Percentiles rank a stretch among this genome's conserved stretches.
phyloP scores from a whole-genome alignment of 2,888 invertebrate species.

The Lydus trimaculatus region DNA sequence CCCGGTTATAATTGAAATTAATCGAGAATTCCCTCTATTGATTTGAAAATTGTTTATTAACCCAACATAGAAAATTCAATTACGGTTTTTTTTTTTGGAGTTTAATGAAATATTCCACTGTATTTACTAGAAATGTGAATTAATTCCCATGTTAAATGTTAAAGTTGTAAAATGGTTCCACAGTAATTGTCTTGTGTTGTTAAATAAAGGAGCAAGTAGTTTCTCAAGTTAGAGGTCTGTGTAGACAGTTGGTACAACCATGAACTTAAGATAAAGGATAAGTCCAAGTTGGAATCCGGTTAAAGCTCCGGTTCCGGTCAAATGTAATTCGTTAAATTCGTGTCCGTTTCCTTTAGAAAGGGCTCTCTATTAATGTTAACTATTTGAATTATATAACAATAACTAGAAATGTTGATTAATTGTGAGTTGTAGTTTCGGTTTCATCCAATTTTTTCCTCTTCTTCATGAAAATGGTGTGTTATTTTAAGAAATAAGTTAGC shows the following conservation, averaged over 20 bases:
- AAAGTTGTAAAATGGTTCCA: slow-evolving; percentile 23
- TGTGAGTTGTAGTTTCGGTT: slow-evolving; percentile 2
- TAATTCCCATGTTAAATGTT: background rate
- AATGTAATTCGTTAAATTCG: slow-evolving; percentile 38
- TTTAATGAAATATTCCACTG: background rate
- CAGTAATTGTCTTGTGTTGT: slow-evolving; percentile 39
- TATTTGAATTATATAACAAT: slow-evolving; percentile 23
- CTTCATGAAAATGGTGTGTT: background rate
- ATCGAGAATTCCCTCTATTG: slow-evolving; percentile 54
- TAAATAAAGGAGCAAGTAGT: slow-evolving; percentile 34
- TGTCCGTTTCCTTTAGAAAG: slow-evolving; percentile 26
- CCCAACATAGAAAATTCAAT: slow-evolving; percentile 34
- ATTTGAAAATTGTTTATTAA: slow-evolving; percentile 47
- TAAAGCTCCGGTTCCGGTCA: slow-evolving; percentile 53
- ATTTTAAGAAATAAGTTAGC: slow-evolving; percentile 25
- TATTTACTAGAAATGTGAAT: background rate
- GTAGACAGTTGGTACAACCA: slow-evolving; percentile 38
- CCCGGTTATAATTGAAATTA: slow-evolving; percentile 55
- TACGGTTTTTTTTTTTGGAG: background rate
- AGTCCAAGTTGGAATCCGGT: slow-evolving; percentile 48
- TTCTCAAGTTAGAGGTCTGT: slow-evolving; percentile 44
- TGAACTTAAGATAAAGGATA: slow-evolving; percentile 51
- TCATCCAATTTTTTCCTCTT: no score
- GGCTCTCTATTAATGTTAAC: slow-evolving; percentile 26
- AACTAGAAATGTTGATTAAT: slow-evolving; percentile 13